phyloP scores from a whole-genome alignment of 2,797 vertebrate species.

The Naso thynnoides region DNA sequence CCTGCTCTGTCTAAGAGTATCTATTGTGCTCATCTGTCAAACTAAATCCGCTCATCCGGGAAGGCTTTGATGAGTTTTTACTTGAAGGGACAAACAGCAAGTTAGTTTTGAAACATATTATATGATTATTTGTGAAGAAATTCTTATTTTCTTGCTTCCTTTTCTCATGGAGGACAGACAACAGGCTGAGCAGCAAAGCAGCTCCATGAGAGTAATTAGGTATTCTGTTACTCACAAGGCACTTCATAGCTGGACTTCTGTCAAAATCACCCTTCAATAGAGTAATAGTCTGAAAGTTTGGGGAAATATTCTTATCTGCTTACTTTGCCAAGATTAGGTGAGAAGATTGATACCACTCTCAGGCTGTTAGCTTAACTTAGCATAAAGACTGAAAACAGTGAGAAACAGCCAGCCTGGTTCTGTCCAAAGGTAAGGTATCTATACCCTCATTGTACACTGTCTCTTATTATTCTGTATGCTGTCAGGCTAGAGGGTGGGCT shows the following conservation, averaged over 20 bases:
- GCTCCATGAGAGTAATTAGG: background rate
- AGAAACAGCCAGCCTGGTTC: background rate
- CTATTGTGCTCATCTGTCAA: slow-evolving; percentile 43
- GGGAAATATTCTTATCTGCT: background rate
- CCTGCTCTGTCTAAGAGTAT: slow-evolving; percentile 37
- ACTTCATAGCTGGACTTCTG: background rate
- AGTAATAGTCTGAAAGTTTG: background rate
- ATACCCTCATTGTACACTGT: no score
- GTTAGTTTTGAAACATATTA: background rate
- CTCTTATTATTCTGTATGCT: no score
- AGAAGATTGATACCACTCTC: background rate
- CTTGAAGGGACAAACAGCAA: background rate
- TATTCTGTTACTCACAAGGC: background rate
- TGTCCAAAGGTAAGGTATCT: background rate
- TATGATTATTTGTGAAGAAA: background rate
- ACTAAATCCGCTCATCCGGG: background rate
- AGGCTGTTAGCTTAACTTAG: background rate
- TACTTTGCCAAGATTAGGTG: background rate
- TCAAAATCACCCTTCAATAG: background rate
- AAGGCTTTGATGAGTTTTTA: background rate
- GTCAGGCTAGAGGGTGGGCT: no score
- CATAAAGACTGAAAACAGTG: background rate
- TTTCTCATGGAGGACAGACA: background rate
- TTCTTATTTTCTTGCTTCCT: background rate
- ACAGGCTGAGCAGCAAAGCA: background rate